A percentile compares a stretch with the other conserved stretches of the same genome.
These are phyloP conservation scores for Pristionchus exspectatus DNA, from an alignment of 2,888 invertebrate species.

Conservation along the genomic window DNA sequence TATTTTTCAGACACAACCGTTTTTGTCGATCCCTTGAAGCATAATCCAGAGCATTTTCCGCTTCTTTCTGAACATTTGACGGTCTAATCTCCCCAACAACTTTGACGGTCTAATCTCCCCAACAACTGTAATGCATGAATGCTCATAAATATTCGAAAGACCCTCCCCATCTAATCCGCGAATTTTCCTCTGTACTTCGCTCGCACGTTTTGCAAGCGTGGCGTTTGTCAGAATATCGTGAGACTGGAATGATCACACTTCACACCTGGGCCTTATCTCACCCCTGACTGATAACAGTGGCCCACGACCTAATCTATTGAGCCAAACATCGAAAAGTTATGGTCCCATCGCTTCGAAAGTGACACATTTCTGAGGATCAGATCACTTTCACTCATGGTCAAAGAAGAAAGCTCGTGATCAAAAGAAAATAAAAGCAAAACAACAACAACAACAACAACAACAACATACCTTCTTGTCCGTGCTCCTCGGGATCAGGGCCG, in stretches of 20 bases:
- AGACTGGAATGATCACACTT: not conserved
- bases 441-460: not conserved
- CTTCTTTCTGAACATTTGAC: too few species aligned
- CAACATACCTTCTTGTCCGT: slow-evolving; percentile 59
- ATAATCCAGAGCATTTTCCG: not conserved
- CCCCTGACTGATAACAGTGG: not conserved
- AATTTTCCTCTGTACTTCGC: not conserved
- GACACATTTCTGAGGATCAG: not conserved
- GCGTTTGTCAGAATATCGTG: not conserved
- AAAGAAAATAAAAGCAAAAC: not conserved
- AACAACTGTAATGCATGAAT: too few species aligned
- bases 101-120: too few species aligned
- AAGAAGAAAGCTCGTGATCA: not conserved
- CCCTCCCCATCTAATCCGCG: not conserved
- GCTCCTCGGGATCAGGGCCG: slow-evolving; percentile 66
- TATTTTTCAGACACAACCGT: not conserved
- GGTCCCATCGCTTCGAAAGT: not conserved
- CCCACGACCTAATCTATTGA: not conserved
- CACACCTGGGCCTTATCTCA: not conserved
- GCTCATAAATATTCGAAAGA: not conserved
- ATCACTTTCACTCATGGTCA: not conserved
- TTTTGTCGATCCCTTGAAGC: not conserved
- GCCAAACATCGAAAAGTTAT: not conserved
- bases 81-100: too few species aligned
- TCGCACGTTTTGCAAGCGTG: not conserved